A percentile compares a stretch with the other conserved stretches of the same genome.
Conservation (phyloP, 2,888 invertebrate species). For the Lasioglossum vierecki region DNA sequence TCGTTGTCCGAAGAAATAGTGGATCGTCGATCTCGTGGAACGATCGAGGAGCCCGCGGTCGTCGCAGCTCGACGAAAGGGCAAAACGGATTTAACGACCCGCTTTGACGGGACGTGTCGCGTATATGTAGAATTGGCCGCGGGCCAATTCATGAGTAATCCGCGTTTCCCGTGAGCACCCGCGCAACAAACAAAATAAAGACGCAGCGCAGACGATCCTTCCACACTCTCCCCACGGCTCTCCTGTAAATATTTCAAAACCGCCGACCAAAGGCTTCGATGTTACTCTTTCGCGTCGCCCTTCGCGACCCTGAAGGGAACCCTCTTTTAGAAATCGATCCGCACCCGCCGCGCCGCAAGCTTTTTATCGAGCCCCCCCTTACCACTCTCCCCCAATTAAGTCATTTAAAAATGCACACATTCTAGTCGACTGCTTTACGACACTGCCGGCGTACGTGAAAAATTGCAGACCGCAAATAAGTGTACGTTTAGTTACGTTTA, state of each 20-base stretch:
- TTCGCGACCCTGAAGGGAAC: not conserved
- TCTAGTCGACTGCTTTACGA: not conserved
- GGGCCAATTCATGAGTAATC: slow-evolving; percentile 78
- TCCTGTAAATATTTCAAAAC: slow-evolving; percentile 56
- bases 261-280: slow-evolving; percentile 11
- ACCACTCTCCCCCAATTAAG: not conserved
- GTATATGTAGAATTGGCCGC: slow-evolving; percentile 71
- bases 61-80: not conserved
- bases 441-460: not conserved
- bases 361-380: not conserved
- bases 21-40: not conserved
- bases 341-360: not conserved
- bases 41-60: not conserved
- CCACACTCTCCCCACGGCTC: slow-evolving; percentile 16
- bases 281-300: slow-evolving; percentile 5
- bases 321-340: slow-evolving; percentile 3
- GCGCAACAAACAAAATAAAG: slow-evolving; percentile 63
- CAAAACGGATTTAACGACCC: slow-evolving; percentile 59
- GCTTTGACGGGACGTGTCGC: slow-evolving; percentile 66
- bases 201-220: slow-evolving; percentile 43
- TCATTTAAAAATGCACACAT: not conserved
- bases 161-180: slow-evolving; percentile 70
- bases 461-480: not conserved
- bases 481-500: not conserved
- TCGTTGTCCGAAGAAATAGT: not conserved